Base-by-base conservation (phyloP, 2,113 vertebrate genomes). In the Poicephalus gulielmi region DNA sequence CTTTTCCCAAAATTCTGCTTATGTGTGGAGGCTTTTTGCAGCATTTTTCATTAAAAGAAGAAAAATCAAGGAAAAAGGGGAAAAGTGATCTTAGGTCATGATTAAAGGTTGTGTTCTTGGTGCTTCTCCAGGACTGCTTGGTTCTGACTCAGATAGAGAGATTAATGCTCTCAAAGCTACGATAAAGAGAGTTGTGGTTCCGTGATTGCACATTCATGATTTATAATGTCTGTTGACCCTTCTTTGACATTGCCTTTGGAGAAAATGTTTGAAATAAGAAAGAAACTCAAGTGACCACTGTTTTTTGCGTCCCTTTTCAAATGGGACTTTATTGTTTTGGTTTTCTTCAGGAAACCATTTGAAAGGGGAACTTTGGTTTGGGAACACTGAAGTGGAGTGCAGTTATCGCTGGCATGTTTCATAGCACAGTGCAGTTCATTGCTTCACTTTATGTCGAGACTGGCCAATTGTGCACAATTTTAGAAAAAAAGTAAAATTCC, bases 41-140 rank as follows among this genome's bases (percentile, higher is more conserved):
- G 27, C 6, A 41, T 53, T 79, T 92, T 81, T 19, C 16, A 67
- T 0, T 49, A 77, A 88, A 77, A 86, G 39, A 90, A 81, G 4
- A 41, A 80, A 86, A 94, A 49, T 63, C 47, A 71, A 68, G 39
- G 25, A 13, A 53, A 83, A 74, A 31, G 30, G n/a, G 55, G 22
- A 90, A 81, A 89, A 96, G 62, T 57, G 70, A 71, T 62, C 33
- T 88, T 43, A 89, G 73, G 44, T 93, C 77, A 59, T 33, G 44
- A 82, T 66, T 86, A 82, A 96, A 92, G 47, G 66, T 82, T 84
- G 23, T 66, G 66, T 76, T 89, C 83, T 89, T 95, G 88, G 80
- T 95, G 19, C 66, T 88, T 2, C 37, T 94, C 94, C 92, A 93
- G 78, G 59, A 55, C 66, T 85, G 52, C 16, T 69, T 79, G 35